Percentiles rank a stretch among this genome's conserved stretches.
Conservation (phyloP, 2,113 vertebrate genomes). For the Pedionomus torquatus region DNA sequence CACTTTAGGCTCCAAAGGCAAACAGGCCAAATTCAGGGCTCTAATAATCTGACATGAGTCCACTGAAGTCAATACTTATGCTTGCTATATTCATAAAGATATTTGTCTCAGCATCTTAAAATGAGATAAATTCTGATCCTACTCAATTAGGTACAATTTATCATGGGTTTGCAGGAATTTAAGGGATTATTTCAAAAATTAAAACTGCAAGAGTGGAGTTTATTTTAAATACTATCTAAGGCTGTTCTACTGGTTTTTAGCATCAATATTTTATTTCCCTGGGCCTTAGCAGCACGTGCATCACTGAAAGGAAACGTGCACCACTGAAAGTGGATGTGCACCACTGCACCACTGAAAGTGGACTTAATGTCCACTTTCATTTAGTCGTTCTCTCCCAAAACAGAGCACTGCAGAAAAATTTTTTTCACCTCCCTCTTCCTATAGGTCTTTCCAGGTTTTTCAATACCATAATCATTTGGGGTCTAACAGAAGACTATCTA, state of each 20-base stretch:
- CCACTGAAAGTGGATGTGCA: no score
- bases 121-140: background rate
- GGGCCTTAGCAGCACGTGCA: background rate
- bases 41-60: background rate
- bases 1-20: slow-evolving; percentile 15
- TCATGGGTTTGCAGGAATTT: background rate
- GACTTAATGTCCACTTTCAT: background rate
- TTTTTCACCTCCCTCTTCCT: background rate
- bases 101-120: background rate
- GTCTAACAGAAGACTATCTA: background rate
- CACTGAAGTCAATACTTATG: background rate
- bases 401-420: background rate
- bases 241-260: background rate
- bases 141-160: background rate
- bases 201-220: background rate
- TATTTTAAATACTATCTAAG: background rate
- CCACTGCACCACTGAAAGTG: background rate
- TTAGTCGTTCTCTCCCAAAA: background rate
- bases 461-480: background rate
- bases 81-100: background rate
- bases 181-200: background rate
- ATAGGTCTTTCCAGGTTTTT: background rate
- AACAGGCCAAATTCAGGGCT: background rate
- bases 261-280: background rate
- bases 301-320: background rate